phyloP scores from a whole-genome alignment of 2,797 vertebrate species.

The Peromyscus attwateri region DNA sequence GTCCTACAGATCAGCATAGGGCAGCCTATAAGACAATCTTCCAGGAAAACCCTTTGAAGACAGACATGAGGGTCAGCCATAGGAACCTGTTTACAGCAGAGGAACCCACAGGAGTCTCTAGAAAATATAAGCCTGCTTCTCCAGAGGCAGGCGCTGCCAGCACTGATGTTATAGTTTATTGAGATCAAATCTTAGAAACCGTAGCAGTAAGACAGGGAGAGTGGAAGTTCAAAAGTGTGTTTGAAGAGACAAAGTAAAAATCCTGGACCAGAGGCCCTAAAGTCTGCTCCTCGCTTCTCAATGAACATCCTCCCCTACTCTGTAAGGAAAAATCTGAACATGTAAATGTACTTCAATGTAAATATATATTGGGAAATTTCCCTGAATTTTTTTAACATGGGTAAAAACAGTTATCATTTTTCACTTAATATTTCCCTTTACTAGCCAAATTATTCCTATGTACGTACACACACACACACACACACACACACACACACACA shows the following conservation, averaged over 20 bases:
- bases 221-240: neutral
- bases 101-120: neutral
- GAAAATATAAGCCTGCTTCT: constrained; percentile 6
- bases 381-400: constrained; percentile 28
- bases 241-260: neutral
- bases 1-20: constrained; percentile 64
- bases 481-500: fast-evolving
- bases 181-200: neutral
- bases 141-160: neutral
- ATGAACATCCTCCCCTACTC: neutral
- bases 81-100: neutral
- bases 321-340: neutral
- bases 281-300: neutral
- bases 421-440: neutral
- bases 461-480: neutral
- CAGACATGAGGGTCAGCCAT: neutral
- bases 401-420: neutral
- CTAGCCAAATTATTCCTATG: neutral
- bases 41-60: constrained; percentile 65
- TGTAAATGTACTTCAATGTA: constrained; percentile 26
- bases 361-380: neutral
- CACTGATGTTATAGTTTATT: neutral
- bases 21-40: constrained; percentile 27
- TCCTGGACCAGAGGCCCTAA: neutral
- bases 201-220: neutral